Evolutionary conservation across 2,113 vertebrate genomes (phyloP), one percentile per base, ranked within the genome.

Genomic region (Dinomys branickii): DNA sequence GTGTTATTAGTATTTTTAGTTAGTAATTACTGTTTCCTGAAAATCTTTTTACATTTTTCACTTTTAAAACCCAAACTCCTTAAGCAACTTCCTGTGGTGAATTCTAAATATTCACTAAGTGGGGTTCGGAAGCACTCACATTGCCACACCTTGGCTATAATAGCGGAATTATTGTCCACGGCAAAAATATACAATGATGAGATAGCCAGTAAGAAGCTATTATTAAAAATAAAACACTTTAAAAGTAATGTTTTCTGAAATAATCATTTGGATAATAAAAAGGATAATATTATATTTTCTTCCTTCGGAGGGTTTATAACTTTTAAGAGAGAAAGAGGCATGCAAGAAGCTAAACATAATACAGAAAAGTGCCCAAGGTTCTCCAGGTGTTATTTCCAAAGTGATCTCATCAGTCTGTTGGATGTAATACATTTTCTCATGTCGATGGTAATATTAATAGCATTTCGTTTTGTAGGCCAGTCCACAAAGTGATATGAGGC

Each of bases 141-240:
- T 28, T 19, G 17, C 6, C 20, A 30, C 14, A 24, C 28, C 47
- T 77, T 85, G 69, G n/a, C 54, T 71, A 9, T 54, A 52, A 77
- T 61, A 56, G 44, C 35, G 73, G 13, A 61, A 63, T 71, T 52
- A 44, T 30, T 77, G 41, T 89, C 63, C 85, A 56, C 19, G 89
- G 61, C 78, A 56, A 44, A 56, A 61, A 35, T 9, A 54, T 54
- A 61, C n/a, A 81, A 11, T 63, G 19, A 1, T 56, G 12, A 69
- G 41, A 56, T 65, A 26, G 10, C 24, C 3, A 14, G 12, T 44
- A 54, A 75, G 35, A 58, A 63, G 81, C 16, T 22, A 28, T 50
- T 77, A 52, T 38, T 85, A 50, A 81, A 85, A 93, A 58, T 61
- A 30, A 89, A 96, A 28, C n/a, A 63, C 26, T 89, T 69, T 81